A percentile compares a stretch with the other conserved stretches of the same genome.
Evolutionary conservation across 2,888 invertebrate genomes (phyloP).

Genomic region (Spilosoma lubricipeda): DNA sequence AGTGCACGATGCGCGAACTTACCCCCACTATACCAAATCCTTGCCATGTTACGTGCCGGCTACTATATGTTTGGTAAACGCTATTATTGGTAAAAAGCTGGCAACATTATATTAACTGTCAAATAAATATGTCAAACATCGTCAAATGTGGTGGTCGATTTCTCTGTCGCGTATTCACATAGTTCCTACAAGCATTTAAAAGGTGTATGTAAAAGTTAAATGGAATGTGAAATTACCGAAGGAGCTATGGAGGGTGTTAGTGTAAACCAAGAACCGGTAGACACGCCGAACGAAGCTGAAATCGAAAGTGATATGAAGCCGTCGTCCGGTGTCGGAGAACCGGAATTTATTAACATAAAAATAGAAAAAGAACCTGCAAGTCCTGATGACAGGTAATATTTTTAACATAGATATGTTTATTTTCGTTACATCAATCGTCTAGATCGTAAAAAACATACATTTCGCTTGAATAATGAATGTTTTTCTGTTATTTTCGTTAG

Average conservation of each 20-base stretch:
- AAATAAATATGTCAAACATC: constrained; percentile 8
- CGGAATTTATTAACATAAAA: constrained; percentile 25
- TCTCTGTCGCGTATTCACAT: not conserved
- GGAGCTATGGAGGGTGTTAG: constrained; percentile 14
- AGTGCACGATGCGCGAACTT: no score
- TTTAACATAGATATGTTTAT: not conserved
- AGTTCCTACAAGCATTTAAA: not conserved
- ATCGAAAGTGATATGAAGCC: not conserved
- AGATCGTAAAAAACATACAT: not conserved
- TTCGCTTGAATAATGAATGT: not conserved
- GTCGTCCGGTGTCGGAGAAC: not conserved
- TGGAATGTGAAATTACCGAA: not conserved
- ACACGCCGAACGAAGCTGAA: constrained; percentile 10
- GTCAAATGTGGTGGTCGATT: not conserved
- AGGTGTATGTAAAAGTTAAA: not conserved
- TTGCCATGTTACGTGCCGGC: no score
- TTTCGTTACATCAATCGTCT: not conserved
- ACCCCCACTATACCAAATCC: no score
- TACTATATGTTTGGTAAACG: no score
- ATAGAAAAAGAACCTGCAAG: constrained; percentile 18
- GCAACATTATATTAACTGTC: not conserved
- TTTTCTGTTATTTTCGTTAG: not conserved
- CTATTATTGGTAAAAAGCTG: not conserved
- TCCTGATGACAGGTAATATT: constrained; percentile 31
- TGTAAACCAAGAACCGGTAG: constrained; percentile 37